Base-by-base conservation (phyloP, 2,113 vertebrate species). In the Antechinus stuartii region DNA sequence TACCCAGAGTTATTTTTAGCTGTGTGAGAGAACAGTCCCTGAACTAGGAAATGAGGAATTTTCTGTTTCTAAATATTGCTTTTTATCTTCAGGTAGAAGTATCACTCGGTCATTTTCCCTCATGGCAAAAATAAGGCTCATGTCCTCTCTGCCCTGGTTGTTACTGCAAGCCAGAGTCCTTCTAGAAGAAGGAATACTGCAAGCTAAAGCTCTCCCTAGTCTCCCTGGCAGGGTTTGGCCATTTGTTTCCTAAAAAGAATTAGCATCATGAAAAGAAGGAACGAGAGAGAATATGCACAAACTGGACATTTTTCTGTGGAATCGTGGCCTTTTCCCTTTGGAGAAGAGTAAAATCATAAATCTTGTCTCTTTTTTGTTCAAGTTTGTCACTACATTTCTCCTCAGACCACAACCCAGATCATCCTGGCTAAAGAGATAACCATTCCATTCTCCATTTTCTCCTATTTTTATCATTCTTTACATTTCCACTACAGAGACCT, bases 51-150 rank as follows among this genome's bases (percentile, higher is more conserved):
- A 94, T 94, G 91, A 93, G 96, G 95, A 84, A 95, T 94, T 22
- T 94, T 96, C 91, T 96, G 92, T 97, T 97, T 97, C 96, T 97
- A 96, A 96, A 96, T 84, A 94, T 53, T 49, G 68, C 54, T 89
- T 97, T 97, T 97, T 96, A 49, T 92, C 95, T 96, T 92, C 50
- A 56, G 46, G 95, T 95, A 97, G 54, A 96, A 92, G 92, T 96
- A 57, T 95, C 95, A 54, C 54, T 95, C 97, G 56, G 84, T 95
- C 90, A 94, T 95, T 97, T 95, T 97, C 54, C 92, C 95, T 96
- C 92, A 91, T 95, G 56, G 96, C 91, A 93, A 97, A 96, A 96
- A 56, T 56, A 91, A 95, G 97, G 53, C 91, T 96, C 57, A 42
- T 42, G 91, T 61, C 95, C 42, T 96, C 9, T 89, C 26, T 92